Evolutionary conservation across 2,888 invertebrate genomes (phyloP).

Genomic region (Aelia acuminata): DNA sequence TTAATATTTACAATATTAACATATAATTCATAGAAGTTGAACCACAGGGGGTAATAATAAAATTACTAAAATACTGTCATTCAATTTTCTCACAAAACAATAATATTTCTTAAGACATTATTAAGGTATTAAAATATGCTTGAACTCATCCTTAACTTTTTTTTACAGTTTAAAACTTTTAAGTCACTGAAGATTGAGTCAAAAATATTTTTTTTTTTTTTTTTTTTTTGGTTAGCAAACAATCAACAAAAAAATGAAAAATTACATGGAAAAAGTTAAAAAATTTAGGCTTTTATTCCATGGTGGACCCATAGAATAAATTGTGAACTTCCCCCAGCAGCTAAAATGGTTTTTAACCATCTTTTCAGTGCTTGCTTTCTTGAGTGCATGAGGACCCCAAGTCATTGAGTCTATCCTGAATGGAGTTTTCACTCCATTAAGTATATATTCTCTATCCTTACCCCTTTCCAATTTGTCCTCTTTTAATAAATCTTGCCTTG

Average conservation of each 20-base stretch:
- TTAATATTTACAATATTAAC: background rate
- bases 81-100: background rate
- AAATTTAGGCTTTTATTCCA: background rate
- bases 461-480: too few species aligned
- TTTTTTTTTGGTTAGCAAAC: background rate
- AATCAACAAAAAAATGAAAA: background rate
- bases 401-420: too few species aligned
- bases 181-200: background rate
- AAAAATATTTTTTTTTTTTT: background rate
- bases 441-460: too few species aligned
- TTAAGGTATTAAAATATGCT: background rate
- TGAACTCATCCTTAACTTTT: background rate
- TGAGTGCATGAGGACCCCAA: too few species aligned
- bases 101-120: background rate
- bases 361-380: too few species aligned
- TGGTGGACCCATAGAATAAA: background rate
- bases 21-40: background rate
- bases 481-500: too few species aligned
- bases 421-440: too few species aligned
- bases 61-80: background rate
- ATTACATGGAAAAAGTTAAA: background rate
- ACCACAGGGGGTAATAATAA: background rate
- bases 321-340: background rate
- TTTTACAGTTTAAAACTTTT: background rate
- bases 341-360: background rate